Conservation (phyloP, 2,113 vertebrate species). For the Capra hircus region DNA sequence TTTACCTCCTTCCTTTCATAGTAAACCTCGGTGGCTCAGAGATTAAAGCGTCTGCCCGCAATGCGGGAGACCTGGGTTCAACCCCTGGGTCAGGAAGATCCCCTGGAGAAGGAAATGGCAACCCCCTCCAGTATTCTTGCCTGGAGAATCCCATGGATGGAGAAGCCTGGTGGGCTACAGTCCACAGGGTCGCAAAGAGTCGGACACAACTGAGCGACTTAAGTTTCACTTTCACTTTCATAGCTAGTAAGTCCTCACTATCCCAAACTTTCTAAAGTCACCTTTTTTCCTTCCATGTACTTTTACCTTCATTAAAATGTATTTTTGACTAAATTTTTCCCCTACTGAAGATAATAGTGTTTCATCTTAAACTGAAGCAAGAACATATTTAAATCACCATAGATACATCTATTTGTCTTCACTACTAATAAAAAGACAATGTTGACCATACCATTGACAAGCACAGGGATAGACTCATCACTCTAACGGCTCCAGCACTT, state of each 20-base stretch:
- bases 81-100: no score
- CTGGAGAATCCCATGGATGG: no score
- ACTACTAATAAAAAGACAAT: neutral
- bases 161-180: no score
- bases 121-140: no score
- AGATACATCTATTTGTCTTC: neutral
- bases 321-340: neutral
- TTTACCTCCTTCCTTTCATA: neutral
- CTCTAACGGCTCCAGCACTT: neutral
- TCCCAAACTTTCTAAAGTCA: neutral
- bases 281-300: neutral
- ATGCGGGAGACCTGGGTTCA: no score
- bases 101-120: no score
- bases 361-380: neutral
- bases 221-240: no score
- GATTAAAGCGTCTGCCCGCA: no score
- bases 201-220: no score
- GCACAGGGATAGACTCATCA: no score
- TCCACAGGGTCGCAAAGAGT: no score
- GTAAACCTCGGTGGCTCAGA: no score
- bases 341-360: neutral
- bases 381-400: neutral
- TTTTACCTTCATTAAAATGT: constrained; percentile 1
- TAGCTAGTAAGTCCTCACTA: neutral
- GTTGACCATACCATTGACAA: neutral